Evolutionary conservation across 1,140 invertebrate species (phyloP).

Genomic region (Cyclina sinensis): DNA sequence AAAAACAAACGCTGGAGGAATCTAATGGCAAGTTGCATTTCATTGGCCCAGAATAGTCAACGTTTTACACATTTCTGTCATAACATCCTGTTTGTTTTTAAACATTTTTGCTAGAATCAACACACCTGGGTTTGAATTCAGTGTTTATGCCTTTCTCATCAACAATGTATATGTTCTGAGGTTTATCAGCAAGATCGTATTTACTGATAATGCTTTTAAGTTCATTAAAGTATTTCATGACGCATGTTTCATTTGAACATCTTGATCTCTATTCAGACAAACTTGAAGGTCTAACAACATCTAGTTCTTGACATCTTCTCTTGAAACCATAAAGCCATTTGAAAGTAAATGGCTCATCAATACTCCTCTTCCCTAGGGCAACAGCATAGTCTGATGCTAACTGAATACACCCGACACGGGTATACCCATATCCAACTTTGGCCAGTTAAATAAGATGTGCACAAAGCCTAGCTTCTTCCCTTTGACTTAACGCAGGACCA

Average conservation of each 20-base stretch:
- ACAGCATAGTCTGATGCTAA: neutral
- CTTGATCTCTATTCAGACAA: neutral
- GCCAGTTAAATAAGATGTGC: neutral
- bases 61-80: neutral
- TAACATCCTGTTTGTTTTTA: neutral
- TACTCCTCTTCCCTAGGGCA: neutral
- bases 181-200: neutral
- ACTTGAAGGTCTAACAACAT: no score
- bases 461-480: neutral
- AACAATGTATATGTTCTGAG: neutral
- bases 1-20: conserved; percentile 84
- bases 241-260: no score
- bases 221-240: neutral
- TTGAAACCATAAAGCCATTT: no score
- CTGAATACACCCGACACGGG: neutral
- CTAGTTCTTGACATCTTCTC: no score
- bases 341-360: no score
- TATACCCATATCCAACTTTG: neutral
- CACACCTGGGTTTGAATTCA: neutral
- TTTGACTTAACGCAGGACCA: neutral
- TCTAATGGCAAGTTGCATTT: conserved; percentile 81
- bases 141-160: conserved; percentile 18
- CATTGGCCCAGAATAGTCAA: conserved; percentile 77
- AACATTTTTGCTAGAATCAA: neutral
- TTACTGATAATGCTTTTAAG: neutral